Conservation (phyloP, 2,797 vertebrate species). For the Dipus sagitta region DNA sequence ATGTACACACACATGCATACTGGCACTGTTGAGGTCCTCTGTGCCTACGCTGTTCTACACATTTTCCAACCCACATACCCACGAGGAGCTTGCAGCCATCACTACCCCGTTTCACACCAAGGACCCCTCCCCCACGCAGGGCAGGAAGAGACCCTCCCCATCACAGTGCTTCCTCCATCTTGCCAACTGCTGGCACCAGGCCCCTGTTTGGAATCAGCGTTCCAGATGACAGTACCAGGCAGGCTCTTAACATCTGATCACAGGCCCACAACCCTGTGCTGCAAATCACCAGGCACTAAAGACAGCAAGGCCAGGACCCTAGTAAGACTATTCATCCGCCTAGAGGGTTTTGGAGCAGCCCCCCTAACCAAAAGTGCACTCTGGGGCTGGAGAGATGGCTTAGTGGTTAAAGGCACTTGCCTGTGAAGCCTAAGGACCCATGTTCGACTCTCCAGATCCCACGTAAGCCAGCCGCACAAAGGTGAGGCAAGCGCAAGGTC, state of each 20-base stretch:
- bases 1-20: background rate
- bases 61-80: background rate
- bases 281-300: background rate
- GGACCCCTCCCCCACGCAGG: background rate
- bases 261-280: background rate
- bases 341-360: background rate
- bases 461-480: too few relatives aligned
- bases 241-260: background rate
- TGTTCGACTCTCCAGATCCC: too few relatives aligned
- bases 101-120: background rate
- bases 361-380: too few relatives aligned
- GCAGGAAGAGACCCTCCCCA: background rate
- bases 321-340: too few relatives aligned
- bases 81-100: background rate
- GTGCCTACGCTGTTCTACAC: background rate
- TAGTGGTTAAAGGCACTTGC: background rate
- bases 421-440: background rate
- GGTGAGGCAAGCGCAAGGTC: too few relatives aligned
- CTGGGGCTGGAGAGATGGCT: background rate
- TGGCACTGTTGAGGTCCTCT: background rate
- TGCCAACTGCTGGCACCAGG: too few relatives aligned
- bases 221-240: background rate
- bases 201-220: background rate
- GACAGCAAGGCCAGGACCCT: background rate
- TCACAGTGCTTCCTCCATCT: background rate